Evolutionary conservation across 2,113 vertebrate genomes (phyloP).

Genomic region (Chlamydotis undulata): DNA sequence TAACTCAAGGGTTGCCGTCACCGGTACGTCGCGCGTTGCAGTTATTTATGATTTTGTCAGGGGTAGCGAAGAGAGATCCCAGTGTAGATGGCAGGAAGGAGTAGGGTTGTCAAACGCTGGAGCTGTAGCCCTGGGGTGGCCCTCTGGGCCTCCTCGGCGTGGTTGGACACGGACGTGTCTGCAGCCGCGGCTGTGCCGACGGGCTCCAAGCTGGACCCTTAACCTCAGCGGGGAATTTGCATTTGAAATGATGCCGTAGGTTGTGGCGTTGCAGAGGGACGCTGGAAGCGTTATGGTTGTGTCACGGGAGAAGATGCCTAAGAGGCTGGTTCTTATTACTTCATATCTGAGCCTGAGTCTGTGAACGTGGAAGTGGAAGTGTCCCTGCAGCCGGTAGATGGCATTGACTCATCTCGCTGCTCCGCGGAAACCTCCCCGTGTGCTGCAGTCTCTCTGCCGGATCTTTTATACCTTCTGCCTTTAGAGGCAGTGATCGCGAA

Average conservation of each 20-base stretch:
- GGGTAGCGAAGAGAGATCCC: neutral
- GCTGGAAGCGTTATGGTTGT: neutral
- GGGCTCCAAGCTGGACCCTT: rapidly evolving
- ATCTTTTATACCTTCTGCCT: neutral
- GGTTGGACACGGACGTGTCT: rapidly evolving
- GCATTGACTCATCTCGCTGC: slow-evolving; percentile 37
- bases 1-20: neutral
- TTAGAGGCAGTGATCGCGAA: neutral
- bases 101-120: neutral
- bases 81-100: neutral
- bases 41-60: neutral
- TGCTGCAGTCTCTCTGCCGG: neutral
- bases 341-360: rapidly evolving
- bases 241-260: rapidly evolving
- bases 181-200: rapidly evolving
- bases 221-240: neutral
- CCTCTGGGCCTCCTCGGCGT: rapidly evolving
- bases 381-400: slow-evolving; percentile 51
- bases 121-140: neutral
- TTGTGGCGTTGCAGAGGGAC: neutral
- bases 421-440: neutral
- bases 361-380: neutral
- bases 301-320: rapidly evolving
- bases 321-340: neutral
- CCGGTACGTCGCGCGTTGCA: neutral